Percentiles rank a stretch among this genome's conserved stretches.
phyloP scores from a whole-genome alignment of 2,797 vertebrate genomes.

The Microchirus variegatus region DNA sequence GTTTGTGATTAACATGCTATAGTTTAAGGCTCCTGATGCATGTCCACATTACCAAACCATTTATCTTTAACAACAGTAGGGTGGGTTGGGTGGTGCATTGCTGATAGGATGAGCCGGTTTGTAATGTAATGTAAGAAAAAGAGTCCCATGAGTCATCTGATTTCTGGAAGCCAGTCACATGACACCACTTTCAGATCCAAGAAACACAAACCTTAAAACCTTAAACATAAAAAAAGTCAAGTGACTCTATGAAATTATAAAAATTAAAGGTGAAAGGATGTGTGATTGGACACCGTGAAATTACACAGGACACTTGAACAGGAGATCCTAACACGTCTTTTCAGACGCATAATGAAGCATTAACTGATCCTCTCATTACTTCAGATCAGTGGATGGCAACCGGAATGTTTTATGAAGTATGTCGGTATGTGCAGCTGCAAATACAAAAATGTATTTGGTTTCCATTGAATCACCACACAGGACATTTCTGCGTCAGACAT shows the following conservation, averaged over 20 bases:
- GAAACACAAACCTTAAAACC: conserved; percentile 35
- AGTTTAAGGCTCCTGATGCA: no score
- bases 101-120: conserved; percentile 39
- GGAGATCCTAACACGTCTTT: neutral
- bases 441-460: conserved; percentile 32
- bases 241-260: neutral
- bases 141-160: conserved; percentile 34
- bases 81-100: conserved; percentile 9
- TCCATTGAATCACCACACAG: conserved; percentile 1
- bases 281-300: neutral
- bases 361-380: neutral
- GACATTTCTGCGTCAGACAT: neutral
- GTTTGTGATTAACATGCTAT: no score
- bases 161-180: conserved; percentile 48
- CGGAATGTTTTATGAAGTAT: conserved; percentile 7
- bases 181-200: conserved; percentile 31
- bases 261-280: neutral
- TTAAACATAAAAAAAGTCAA: neutral
- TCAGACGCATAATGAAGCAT: neutral
- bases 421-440: conserved; percentile 13
- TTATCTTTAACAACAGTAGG: conserved; percentile 18
- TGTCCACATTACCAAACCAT: conserved; percentile 1
- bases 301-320: neutral
- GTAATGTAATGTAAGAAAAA: conserved; percentile 28
- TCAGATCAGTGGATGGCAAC: conserved; percentile 23